Percentiles rank a stretch among this genome's conserved stretches.
These are phyloP conservation scores for Pseudopodoces humilis DNA, from an alignment of 2,113 vertebrate species.

Conservation along the genomic window DNA sequence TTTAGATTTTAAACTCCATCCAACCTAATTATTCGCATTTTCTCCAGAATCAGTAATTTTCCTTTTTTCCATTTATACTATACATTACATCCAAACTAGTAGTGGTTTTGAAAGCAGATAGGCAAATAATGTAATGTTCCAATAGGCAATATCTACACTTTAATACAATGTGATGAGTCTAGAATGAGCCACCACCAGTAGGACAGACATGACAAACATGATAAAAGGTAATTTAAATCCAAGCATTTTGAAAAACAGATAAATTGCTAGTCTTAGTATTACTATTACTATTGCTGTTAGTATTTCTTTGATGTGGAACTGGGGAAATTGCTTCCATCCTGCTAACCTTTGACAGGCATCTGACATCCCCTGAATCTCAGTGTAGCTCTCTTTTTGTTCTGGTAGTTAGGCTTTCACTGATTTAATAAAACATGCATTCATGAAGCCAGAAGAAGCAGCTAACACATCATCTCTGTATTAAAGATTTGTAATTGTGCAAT, in stretches of 20 bases:
- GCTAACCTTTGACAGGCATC: background rate
- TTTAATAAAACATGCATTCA: background rate
- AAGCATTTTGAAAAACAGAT: background rate
- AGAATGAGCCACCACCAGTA: background rate
- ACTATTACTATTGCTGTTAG: background rate
- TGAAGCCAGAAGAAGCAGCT: background rate
- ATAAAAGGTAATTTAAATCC: background rate
- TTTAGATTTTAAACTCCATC: background rate
- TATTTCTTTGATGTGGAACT: background rate
- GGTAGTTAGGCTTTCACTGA: background rate
- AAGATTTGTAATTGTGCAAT: background rate
- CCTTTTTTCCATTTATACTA: background rate
- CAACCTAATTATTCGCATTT: background rate
- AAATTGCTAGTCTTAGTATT: background rate
- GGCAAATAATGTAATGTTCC: background rate
- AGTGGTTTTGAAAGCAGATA: background rate
- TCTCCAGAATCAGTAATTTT: background rate
- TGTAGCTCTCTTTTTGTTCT: background rate
- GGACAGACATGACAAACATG: background rate
- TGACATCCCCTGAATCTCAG: background rate
- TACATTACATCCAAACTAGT: background rate
- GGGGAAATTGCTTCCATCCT: background rate
- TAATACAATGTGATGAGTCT: background rate
- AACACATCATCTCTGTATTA: background rate
- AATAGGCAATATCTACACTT: background rate